Evolutionary conservation across 2,113 vertebrate species (phyloP).

Genomic region (Urocitellus parryii): DNA sequence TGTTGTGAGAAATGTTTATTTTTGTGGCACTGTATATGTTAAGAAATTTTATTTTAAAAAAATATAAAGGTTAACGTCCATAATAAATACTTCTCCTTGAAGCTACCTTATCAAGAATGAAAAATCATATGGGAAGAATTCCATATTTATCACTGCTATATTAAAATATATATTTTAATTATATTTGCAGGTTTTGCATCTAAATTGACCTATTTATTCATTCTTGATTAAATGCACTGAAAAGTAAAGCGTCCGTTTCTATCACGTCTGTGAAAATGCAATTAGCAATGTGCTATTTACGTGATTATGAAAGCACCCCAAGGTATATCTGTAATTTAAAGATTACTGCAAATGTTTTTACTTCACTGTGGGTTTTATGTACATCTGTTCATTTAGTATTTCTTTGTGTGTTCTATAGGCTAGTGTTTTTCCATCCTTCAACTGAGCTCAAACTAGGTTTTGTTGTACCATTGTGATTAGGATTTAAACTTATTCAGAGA

Average conservation of each 20-base stretch:
- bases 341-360: slow-evolving; percentile 82
- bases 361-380: slow-evolving; percentile 84
- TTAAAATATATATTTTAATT: slow-evolving; percentile 85
- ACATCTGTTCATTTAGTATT: slow-evolving; percentile 86
- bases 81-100: slow-evolving; percentile 83
- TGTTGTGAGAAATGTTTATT: slow-evolving; percentile 89
- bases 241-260: slow-evolving; percentile 85
- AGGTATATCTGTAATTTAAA: slow-evolving; percentile 83
- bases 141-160: slow-evolving; percentile 86
- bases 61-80: slow-evolving; percentile 87
- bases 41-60: slow-evolving; percentile 89
- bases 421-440: slow-evolving; percentile 88
- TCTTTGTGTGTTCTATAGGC: slow-evolving; percentile 86
- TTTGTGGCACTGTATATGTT: slow-evolving; percentile 92
- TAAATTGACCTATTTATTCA: slow-evolving; percentile 84
- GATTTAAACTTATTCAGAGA: slow-evolving; percentile 86
- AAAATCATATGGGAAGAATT: slow-evolving; percentile 83
- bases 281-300: slow-evolving; percentile 75
- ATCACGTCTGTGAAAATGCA: slow-evolving; percentile 77
- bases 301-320: slow-evolving; percentile 78
- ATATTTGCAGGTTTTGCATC: slow-evolving; percentile 82
- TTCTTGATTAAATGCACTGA: slow-evolving; percentile 85
- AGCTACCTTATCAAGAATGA: slow-evolving; percentile 85
- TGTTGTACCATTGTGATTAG: slow-evolving; percentile 91
- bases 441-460: slow-evolving; percentile 86